Evolutionary conservation across 2,888 invertebrate genomes (phyloP), one percentile per base, ranked within the genome.

Genomic region (Augochlorella aurata): DNA sequence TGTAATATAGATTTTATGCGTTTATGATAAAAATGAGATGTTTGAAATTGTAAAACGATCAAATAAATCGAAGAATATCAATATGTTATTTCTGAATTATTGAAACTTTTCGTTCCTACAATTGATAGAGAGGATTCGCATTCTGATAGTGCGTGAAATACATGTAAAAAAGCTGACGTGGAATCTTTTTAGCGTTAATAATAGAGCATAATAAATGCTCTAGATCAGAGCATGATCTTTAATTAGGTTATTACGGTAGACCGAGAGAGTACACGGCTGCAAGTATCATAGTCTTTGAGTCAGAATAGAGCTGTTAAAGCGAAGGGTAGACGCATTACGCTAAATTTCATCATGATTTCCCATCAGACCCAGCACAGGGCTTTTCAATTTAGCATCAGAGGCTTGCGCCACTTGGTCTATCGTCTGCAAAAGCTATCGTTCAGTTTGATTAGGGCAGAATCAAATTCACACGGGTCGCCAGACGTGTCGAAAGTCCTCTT

Each of bases 401-500:
- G 18, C 63, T 65, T 65, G 63, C 63, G 63, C 63, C 63, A 65
- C n/a, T 12, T n/a, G 38, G 63, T 18, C 44, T 65, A 65, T n/a
- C 63, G 18, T 44, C 38, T 38, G 38, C 63, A 65, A 44, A 1
- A 61, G 61, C 61, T 61, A 18, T 61, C 63, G 61, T 18, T 61
- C 61, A 4, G 38, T 65, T n/a, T 44, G 63, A 65, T 65, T 44
- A 18, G 63, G 63, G n/a, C 2, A 8, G 24, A 24, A 12, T 24
- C 45, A 44, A 63, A 69, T 69, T 69, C 63, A 18, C 75, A 68
- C 50, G 67, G n/a, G 24, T 2, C 18, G 38, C 47, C 49, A 14
- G 65, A 74, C 18, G 18, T 58, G 75, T 69, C 45, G 79, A 79
- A 49, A 76, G 63, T n/a, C 14, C 24, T 49, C 16, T 44, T 38